Evolutionary conservation across 2,113 vertebrate species (phyloP).

Genomic region (Clarias gariepinus): DNA sequence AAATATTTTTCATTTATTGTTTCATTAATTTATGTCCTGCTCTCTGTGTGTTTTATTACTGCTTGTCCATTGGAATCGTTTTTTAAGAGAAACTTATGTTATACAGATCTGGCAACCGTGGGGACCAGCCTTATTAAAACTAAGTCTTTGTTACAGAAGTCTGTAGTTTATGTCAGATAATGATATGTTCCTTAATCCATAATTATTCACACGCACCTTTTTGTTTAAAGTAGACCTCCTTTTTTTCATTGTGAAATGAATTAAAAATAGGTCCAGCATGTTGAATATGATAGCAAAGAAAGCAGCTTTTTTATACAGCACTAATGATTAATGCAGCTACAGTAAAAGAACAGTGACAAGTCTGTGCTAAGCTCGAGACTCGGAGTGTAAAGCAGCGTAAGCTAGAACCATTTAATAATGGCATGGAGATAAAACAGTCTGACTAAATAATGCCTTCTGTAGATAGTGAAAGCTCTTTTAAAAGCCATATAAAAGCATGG

Average conservation of each 20-base stretch:
- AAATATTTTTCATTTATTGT: no score
- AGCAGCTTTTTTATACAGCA: constrained; percentile 32
- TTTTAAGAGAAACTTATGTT: background rate
- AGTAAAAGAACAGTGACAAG: constrained; percentile 19
- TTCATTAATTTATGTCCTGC: no score
- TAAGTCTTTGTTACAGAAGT: background rate
- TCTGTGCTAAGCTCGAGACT: constrained; percentile 30
- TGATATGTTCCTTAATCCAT: background rate
- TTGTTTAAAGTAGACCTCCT: background rate
- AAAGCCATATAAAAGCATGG: background rate
- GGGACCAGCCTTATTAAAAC: background rate
- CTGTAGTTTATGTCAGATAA: background rate
- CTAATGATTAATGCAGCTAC: constrained; percentile 45
- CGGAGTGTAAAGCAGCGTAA: constrained; percentile 34
- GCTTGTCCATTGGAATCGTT: background rate
- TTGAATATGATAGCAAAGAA: constrained; percentile 19
- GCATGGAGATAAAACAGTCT: constrained; percentile 1
- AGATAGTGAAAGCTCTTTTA: background rate
- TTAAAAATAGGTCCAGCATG: background rate
- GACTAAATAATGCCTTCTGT: background rate
- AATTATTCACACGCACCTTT: background rate
- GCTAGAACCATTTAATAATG: constrained; percentile 3
- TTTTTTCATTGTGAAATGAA: background rate
- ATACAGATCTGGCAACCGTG: background rate
- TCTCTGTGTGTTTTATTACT: background rate